These are phyloP conservation scores for Cephus nigrinus DNA, from an alignment of 2,888 invertebrate genomes.

Conservation along the genomic window DNA sequence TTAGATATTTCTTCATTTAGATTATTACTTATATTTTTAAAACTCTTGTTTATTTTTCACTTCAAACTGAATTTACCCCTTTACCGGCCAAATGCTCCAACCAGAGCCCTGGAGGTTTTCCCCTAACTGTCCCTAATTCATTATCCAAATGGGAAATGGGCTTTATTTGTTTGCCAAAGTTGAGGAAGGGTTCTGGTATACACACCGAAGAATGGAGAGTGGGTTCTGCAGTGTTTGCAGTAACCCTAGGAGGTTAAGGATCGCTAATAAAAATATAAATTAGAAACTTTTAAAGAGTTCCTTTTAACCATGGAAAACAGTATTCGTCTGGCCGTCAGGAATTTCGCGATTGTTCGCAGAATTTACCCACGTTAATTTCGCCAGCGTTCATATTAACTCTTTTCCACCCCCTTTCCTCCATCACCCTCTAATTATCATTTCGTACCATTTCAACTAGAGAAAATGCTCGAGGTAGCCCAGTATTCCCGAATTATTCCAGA, in stretches of 20 bases:
- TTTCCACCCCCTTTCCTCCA: neutral
- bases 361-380: too few species aligned
- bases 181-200: neutral
- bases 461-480: neutral
- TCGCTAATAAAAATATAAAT: constrained; percentile 3
- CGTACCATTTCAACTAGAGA: neutral
- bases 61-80: too few species aligned
- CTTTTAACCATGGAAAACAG: too few species aligned
- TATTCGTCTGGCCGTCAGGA: too few species aligned
- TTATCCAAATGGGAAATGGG: constrained; percentile 10
- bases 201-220: too few species aligned
- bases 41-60: too few species aligned
- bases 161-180: constrained; percentile 18
- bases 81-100: too few species aligned
- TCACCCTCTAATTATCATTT: neutral
- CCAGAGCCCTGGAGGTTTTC: neutral
- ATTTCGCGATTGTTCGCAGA: too few species aligned
- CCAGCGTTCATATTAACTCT: constrained; percentile 21
- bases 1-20: too few species aligned
- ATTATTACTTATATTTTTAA: too few species aligned
- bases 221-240: neutral
- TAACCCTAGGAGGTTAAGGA: neutral
- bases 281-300: too few species aligned
- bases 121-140: constrained; percentile 17
- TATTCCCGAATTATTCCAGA: too few species aligned